These are phyloP conservation scores for Orthosia gothica DNA, from an alignment of 2,888 invertebrate genomes.

Conservation along the genomic window DNA sequence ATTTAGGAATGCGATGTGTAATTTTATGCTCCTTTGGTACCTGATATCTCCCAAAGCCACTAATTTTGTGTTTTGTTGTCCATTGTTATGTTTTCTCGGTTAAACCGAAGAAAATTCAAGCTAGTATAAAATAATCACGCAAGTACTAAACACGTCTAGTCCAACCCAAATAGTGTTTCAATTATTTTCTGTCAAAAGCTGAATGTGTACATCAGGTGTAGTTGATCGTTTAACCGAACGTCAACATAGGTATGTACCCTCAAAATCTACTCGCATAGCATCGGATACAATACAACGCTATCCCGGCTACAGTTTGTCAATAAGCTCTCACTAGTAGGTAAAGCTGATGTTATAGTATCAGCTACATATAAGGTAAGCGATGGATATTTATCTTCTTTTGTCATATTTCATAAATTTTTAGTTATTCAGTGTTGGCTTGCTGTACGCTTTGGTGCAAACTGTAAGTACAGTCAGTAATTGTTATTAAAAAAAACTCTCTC, in stretches of 20 bases:
- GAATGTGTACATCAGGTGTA: conserved; percentile 26
- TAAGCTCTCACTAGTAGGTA: conserved; percentile 21
- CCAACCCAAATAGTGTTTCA: conserved; percentile 2
- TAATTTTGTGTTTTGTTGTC: too few relatives aligned
- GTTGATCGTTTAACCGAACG: conserved; percentile 35
- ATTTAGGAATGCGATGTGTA: too few relatives aligned
- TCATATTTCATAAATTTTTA: too few relatives aligned
- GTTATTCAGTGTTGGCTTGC: too few relatives aligned
- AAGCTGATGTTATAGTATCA: background rate
- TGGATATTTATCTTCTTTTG: background rate
- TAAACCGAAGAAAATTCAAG: too few relatives aligned
- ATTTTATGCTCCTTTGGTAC: too few relatives aligned
- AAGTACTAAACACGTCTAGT: background rate
- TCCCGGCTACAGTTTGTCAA: conserved; percentile 41
- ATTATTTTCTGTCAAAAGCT: conserved; percentile 27
- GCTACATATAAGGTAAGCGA: background rate
- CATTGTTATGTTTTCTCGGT: too few relatives aligned
- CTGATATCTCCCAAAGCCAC: too few relatives aligned
- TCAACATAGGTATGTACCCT: conserved; percentile 6
- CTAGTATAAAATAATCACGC: too few relatives aligned
- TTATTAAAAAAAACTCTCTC: too few relatives aligned
- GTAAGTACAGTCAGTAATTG: too few relatives aligned
- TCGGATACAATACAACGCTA: conserved; percentile 28
- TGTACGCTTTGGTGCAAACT: too few relatives aligned
- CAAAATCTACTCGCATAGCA: conserved; percentile 2